phyloP scores from a whole-genome alignment of 2,888 invertebrate species.

The Phalera bucephala region DNA sequence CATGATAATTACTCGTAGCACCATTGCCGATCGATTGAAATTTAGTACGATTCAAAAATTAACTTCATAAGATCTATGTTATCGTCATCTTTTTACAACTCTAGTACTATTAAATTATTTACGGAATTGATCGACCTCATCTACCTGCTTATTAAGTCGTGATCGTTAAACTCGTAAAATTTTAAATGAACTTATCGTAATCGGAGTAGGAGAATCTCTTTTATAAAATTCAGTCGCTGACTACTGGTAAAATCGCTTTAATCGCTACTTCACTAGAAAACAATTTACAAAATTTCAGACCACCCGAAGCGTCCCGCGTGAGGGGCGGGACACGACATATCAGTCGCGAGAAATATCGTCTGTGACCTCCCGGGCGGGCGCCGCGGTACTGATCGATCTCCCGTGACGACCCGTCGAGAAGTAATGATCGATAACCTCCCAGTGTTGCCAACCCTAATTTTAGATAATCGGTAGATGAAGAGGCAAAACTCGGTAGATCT shows the following conservation, averaged over 20 bases:
- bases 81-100: slow-evolving; percentile 56
- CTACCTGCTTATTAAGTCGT: slow-evolving; percentile 49
- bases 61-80: slow-evolving; percentile 64
- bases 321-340: slow-evolving; percentile 43
- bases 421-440: slow-evolving; percentile 66
- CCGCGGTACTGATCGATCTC: slow-evolving; percentile 56
- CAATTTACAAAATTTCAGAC: slow-evolving; percentile 66
- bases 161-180: slow-evolving; percentile 59
- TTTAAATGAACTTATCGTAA: slow-evolving; percentile 67
- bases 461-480: too few relatives aligned
- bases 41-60: slow-evolving; percentile 56
- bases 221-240: slow-evolving; percentile 81
- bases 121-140: slow-evolving; percentile 52
- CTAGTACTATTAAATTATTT: slow-evolving; percentile 62
- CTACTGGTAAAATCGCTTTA: slow-evolving; percentile 74
- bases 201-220: slow-evolving; percentile 64
- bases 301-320: slow-evolving; percentile 54
- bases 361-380: slow-evolving; percentile 58
- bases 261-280: slow-evolving; percentile 74
- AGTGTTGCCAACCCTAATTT: too few relatives aligned
- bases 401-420: slow-evolving; percentile 26
- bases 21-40: slow-evolving; percentile 66
- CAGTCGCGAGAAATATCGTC: slow-evolving; percentile 43
- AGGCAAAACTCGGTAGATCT: too few relatives aligned
- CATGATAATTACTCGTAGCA: slow-evolving; percentile 65